These are phyloP conservation scores for Saimiri boliviensis DNA, from an alignment of 2,113 vertebrate genomes.

Conservation along the genomic window DNA sequence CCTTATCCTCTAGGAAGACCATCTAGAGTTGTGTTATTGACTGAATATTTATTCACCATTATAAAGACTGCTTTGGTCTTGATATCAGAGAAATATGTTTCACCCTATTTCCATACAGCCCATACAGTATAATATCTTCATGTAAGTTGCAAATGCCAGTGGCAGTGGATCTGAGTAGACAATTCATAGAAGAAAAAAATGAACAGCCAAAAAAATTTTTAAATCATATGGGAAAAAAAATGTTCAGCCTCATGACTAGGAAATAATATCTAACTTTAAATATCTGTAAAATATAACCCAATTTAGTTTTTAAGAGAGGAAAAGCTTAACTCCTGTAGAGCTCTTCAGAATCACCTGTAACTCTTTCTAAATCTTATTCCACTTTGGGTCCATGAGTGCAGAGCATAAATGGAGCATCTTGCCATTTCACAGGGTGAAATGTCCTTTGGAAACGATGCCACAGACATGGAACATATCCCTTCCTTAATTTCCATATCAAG, in stretches of 20 bases:
- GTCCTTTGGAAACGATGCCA: background rate
- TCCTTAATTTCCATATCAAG: background rate
- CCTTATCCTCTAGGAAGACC: background rate
- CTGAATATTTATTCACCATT: background rate
- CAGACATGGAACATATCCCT: background rate
- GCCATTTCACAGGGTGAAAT: background rate
- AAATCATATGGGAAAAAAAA: background rate
- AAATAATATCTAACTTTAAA: constrained; percentile 55
- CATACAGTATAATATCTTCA: background rate
- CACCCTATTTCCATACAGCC: background rate
- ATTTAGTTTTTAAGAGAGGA: constrained; percentile 57
- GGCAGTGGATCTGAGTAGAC: background rate
- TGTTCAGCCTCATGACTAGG: constrained; percentile 25
- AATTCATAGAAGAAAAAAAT: constrained; percentile 42
- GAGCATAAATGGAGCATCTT: background rate
- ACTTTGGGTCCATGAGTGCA: background rate
- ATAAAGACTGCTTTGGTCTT: background rate
- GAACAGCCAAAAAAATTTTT: background rate
- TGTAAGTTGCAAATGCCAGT: background rate
- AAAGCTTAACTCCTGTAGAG: constrained; percentile 39
- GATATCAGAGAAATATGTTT: background rate
- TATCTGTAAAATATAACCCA: constrained; percentile 62
- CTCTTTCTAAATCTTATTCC: constrained; percentile 24
- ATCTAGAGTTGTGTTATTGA: background rate
- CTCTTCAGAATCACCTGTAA: constrained; percentile 20